Base-by-base conservation (phyloP, 2,113 vertebrate genomes). In the Microtus montanus region DNA sequence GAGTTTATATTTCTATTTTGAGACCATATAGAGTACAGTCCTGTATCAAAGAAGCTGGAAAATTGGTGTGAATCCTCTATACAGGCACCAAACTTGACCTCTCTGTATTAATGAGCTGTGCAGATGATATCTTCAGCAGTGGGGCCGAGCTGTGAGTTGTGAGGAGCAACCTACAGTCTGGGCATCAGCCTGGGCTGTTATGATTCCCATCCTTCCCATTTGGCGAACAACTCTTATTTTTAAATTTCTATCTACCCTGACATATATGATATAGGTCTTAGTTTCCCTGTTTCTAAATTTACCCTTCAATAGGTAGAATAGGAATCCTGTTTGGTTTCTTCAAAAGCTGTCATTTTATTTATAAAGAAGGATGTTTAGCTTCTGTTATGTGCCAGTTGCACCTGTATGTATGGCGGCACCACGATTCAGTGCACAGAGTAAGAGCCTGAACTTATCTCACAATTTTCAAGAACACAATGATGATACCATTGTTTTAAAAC, bases 231-330 rank as follows among this genome's bases (percentile, higher is more conserved):
- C 35, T 71, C 7, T 80, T 58, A n/a, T 24, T 54, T 14, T 52
- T 58, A 19, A 58, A 58, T 58, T 80, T 80, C 54, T 80, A 24
- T 38, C 35, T 58, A n/a, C 78, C 17, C 1, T 80, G 77, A 80
- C 33, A 38, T n/a, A 80, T 14, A 0, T 80, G 58, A 80, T 24
- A 1, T 3, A 80, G 5, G 44, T 58, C 19, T 38, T 38, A 26
- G 20, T 82, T 38, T 26, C 20, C 24, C 2, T 38, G 20, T 0
- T 2, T 52, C 11, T n/a, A 0, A 0, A 24, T 58, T 58, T 4
- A 2, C 20, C 35, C 7, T n/a, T 80, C 11, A n/a, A 22, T 54
- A n/a, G 49, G 54, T 11, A 80, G 5, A 11, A n/a, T 12, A 54
- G 10, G 35, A 54, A 78, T 52, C 7, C 47, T 78, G 15, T 52